These are phyloP conservation scores for Galago senegalensis DNA, from an alignment of 2,797 vertebrate genomes.

Conservation along the genomic window DNA sequence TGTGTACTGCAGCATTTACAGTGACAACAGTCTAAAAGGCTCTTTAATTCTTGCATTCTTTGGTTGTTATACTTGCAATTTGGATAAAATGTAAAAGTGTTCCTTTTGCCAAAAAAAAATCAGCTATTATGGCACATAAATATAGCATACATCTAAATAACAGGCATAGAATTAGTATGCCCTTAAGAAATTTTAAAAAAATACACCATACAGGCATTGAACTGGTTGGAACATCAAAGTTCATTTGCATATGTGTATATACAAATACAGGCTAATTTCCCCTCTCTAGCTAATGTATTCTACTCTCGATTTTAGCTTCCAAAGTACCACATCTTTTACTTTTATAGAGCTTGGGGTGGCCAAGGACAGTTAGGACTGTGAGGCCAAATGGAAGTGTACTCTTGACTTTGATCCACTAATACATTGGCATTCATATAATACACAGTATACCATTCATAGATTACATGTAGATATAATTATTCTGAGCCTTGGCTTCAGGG, in stretches of 20 bases:
- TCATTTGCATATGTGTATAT: not conserved
- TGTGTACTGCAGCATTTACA: not conserved
- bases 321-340: not conserved
- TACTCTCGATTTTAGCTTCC: constrained; percentile 9
- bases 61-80: not conserved
- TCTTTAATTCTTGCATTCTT: constrained; percentile 60
- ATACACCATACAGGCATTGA: not conserved
- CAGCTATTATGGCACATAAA: not conserved
- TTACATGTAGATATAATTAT: not conserved
- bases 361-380: not conserved
- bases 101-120: constrained; percentile 5
- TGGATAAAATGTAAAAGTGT: constrained; percentile 40
- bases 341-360: not conserved
- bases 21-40: not conserved
- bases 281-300: not conserved
- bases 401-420: not conserved
- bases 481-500: not conserved
- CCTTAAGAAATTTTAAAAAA: not conserved
- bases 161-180: constrained; percentile 46
- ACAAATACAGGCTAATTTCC: not conserved
- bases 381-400: constrained; percentile 24
- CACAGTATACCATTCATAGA: not conserved
- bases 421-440: not conserved
- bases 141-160: constrained; percentile 29
- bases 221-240: not conserved